Evolutionary conservation across 1,140 invertebrate species (phyloP).

Genomic region (Drosophila chauvacae): DNA sequence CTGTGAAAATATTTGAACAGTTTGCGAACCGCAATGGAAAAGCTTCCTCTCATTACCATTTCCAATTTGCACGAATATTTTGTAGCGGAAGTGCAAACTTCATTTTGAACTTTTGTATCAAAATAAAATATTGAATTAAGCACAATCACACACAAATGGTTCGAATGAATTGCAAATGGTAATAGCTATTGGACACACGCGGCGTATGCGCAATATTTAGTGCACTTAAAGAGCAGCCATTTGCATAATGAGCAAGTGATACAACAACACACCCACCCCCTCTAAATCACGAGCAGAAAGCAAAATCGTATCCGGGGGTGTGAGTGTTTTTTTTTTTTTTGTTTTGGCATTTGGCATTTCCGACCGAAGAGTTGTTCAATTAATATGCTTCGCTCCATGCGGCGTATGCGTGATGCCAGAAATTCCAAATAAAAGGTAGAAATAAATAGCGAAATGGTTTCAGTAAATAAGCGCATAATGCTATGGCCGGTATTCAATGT

Average conservation of each 20-base stretch:
- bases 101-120: constrained; percentile 42
- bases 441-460: constrained; percentile 32
- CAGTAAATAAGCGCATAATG: constrained; percentile 44
- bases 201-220: constrained; percentile 54
- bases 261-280: background rate
- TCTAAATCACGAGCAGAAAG: constrained; percentile 24
- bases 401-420: constrained; percentile 39
- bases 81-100: constrained; percentile 14
- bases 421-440: constrained; percentile 36
- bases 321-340: too few relatives aligned
- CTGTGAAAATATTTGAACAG: constrained; percentile 21
- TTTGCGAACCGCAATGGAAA: background rate
- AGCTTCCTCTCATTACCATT: constrained; percentile 29
- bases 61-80: constrained; percentile 9
- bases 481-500: constrained; percentile 29
- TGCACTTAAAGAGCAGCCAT: constrained; percentile 58
- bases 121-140: constrained; percentile 58
- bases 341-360: constrained; percentile 10
- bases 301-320: constrained; percentile 1
- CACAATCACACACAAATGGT: constrained; percentile 8
- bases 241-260: constrained; percentile 56
- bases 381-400: constrained; percentile 38
- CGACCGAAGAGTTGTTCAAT: constrained; percentile 38
- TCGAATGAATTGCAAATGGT: constrained; percentile 14
- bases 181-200: constrained; percentile 25